Conservation (phyloP, 2,888 invertebrate genomes). For the Diogma glabrata region DNA sequence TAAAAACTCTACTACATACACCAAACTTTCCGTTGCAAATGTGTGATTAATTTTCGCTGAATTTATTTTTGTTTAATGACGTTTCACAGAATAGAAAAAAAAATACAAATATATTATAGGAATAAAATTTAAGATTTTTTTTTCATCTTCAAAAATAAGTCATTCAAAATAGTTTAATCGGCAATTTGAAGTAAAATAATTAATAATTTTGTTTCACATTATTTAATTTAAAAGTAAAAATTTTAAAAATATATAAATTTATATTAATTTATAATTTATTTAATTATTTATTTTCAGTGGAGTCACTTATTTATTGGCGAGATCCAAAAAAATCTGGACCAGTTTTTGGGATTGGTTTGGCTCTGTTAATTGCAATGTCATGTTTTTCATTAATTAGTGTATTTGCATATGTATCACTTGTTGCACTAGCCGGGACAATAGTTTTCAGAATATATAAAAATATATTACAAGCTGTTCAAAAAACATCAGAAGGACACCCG, state of each 20-base stretch:
- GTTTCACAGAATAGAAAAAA: slow-evolving; percentile 3
- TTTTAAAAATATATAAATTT: slow-evolving; percentile 1
- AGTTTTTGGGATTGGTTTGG: slow-evolving; percentile 82
- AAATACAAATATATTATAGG: slow-evolving; percentile 5
- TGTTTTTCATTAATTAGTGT: slow-evolving; percentile 94
- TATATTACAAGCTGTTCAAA: slow-evolving; percentile 89
- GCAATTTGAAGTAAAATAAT: not conserved
- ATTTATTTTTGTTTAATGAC: slow-evolving; percentile 10
- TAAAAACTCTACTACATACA: no score
- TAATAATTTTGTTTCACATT: not conserved
- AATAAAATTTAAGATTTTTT: not conserved
- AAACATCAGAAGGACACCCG: slow-evolving; percentile 92
- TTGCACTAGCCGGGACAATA: slow-evolving; percentile 74
- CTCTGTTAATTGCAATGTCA: slow-evolving; percentile 84
- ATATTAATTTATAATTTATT: slow-evolving; percentile 10
- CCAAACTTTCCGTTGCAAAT: no score
- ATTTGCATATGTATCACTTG: slow-evolving; percentile 81
- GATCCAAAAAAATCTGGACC: slow-evolving; percentile 89
- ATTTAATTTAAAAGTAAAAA: not conserved
- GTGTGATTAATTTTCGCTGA: slow-evolving; percentile 6
- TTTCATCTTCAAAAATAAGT: slow-evolving; percentile 4
- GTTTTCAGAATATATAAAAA: slow-evolving; percentile 94
- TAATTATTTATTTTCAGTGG: slow-evolving; percentile 53
- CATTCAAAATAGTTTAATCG: no score
- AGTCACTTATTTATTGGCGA: slow-evolving; percentile 96